Percentiles rank a stretch among this genome's conserved stretches.
Conservation (phyloP, 2,113 vertebrate genomes). For the Fulmarus glacialis region DNA sequence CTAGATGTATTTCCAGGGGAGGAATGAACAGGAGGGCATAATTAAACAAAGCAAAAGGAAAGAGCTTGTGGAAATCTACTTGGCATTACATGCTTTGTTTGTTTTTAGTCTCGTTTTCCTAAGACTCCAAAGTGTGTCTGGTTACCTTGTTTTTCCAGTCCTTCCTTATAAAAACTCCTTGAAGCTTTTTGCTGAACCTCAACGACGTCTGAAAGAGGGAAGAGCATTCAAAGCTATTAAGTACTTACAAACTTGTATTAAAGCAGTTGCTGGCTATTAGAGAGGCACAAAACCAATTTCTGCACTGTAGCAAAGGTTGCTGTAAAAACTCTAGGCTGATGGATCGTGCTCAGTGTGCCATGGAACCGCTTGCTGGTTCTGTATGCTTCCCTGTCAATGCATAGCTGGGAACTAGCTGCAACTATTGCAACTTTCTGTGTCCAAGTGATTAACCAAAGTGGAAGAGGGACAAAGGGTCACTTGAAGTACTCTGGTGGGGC, state of each 20-base stretch:
- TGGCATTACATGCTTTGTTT: not conserved
- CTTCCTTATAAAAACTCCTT: not conserved
- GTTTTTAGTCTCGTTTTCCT: not conserved
- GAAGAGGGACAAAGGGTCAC: not conserved
- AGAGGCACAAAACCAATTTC: not conserved
- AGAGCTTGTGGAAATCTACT: not conserved
- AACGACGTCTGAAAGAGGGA: not conserved
- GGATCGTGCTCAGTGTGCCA: not conserved
- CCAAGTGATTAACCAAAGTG: not conserved
- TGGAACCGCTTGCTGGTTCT: not conserved
- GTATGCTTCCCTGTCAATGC: rapidly evolving
- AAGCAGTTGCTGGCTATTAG: not conserved
- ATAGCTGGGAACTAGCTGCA: not conserved
- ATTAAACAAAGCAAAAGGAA: not conserved
- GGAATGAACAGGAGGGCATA: not conserved
- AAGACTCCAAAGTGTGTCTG: not conserved
- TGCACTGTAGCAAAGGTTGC: not conserved
- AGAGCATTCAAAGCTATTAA: not conserved
- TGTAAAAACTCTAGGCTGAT: not conserved
- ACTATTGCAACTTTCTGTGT: not conserved
- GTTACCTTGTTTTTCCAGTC: not conserved
- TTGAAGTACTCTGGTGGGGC: not conserved
- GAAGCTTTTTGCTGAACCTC: not conserved
- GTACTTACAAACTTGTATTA: not conserved
- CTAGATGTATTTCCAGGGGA: not conserved